These are phyloP conservation scores for Troides helena DNA, from an alignment of 2,888 invertebrate genomes.

Conservation along the genomic window DNA sequence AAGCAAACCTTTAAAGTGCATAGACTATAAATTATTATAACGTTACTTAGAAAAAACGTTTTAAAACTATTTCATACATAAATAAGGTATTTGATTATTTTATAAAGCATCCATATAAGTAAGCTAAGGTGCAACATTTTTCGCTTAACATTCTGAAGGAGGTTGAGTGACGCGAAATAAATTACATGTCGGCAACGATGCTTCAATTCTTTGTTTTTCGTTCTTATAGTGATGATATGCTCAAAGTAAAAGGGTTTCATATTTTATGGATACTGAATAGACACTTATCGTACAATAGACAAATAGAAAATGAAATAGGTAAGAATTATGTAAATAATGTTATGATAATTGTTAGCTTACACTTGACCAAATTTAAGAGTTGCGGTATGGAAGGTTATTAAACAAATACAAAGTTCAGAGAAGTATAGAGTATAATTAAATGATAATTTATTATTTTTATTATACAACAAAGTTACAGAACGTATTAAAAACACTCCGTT, in stretches of 20 bases:
- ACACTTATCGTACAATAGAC: neutral
- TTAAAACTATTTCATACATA: too few relatives aligned
- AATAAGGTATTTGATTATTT: too few relatives aligned
- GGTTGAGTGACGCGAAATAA: constrained; percentile 22
- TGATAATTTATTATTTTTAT: too few relatives aligned
- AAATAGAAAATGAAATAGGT: neutral
- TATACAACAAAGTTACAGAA: too few relatives aligned
- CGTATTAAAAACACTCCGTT: too few relatives aligned
- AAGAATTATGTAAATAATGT: neutral
- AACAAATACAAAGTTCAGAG: too few relatives aligned
- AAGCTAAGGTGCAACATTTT: constrained; percentile 12
- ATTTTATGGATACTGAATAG: neutral
- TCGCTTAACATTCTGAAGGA: constrained; percentile 21
- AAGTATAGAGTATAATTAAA: too few relatives aligned
- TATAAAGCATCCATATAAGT: neutral
- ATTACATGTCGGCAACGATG: constrained; percentile 15
- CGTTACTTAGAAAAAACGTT: too few relatives aligned
- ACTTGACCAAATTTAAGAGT: too few relatives aligned
- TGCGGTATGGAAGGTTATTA: too few relatives aligned
- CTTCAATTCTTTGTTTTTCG: constrained; percentile 18
- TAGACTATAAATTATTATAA: too few relatives aligned
- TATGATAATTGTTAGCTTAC: neutral
- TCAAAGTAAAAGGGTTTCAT: neutral
- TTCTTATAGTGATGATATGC: constrained; percentile 9
- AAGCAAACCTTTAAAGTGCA: too few relatives aligned